phyloP scores from a whole-genome alignment of 2,888 invertebrate genomes.

The Pachliopta kotzebuea region DNA sequence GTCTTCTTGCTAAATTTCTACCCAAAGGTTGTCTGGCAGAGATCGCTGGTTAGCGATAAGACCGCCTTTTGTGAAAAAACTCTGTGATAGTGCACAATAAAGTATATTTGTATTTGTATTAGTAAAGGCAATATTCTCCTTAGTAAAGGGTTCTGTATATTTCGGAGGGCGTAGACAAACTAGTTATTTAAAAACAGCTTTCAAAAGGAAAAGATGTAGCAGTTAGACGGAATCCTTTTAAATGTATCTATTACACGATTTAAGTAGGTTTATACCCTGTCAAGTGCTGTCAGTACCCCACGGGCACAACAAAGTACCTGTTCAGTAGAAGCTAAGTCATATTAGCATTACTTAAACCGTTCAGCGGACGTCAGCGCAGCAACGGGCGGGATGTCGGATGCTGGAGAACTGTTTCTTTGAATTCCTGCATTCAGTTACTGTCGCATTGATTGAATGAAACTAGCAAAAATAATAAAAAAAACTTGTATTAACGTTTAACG shows the following conservation, averaged over 20 bases:
- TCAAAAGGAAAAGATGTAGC: not conserved
- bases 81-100: too few species aligned
- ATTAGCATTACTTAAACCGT: constrained; percentile 30
- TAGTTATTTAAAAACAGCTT: too few species aligned
- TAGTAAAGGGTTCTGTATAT: not conserved
- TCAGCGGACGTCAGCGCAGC: constrained; percentile 36
- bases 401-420: constrained; percentile 23
- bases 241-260: constrained; percentile 17
- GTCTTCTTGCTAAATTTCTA: too few species aligned
- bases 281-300: constrained; percentile 14
- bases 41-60: too few species aligned
- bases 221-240: constrained; percentile 2
- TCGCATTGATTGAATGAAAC: constrained; percentile 7
- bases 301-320: constrained; percentile 13
- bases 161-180: not conserved
- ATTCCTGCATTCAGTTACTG: constrained; percentile 23
- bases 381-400: constrained; percentile 34
- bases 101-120: too few species aligned
- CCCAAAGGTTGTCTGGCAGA: too few species aligned
- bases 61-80: too few species aligned
- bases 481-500: not conserved
- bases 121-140: too few species aligned
- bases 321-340: constrained; percentile 17
- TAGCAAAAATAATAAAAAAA: constrained; percentile 4
- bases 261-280: constrained; percentile 9